A percentile compares a stretch with the other conserved stretches of the same genome.
Evolutionary conservation across 2,113 vertebrate species (phyloP).

Genomic region (Benitochromis conjunctus): DNA sequence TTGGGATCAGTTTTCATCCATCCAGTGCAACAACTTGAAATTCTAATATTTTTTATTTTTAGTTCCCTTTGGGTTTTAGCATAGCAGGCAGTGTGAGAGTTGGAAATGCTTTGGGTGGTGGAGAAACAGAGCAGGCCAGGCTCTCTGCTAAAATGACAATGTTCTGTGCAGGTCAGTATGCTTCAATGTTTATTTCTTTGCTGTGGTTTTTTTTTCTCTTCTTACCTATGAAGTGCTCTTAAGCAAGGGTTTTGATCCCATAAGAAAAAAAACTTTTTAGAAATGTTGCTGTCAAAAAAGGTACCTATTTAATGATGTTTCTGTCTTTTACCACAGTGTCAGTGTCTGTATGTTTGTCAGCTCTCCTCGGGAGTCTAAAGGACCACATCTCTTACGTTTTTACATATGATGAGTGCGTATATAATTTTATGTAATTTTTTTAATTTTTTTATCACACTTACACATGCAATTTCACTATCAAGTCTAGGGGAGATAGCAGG

Average conservation of each 20-base stretch:
- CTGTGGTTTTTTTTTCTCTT: fast-evolving
- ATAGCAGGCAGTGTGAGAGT: constrained; percentile 80
- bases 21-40: neutral
- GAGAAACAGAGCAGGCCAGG: constrained; percentile 75
- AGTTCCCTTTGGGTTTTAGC: constrained; percentile 82
- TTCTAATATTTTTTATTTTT: neutral
- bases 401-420: constrained; percentile 81
- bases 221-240: neutral
- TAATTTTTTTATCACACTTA: too few relatives aligned
- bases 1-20: neutral
- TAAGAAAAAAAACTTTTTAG: neutral
- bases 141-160: constrained; percentile 71
- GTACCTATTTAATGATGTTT: neutral
- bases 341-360: constrained; percentile 68
- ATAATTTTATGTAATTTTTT: fast-evolving
- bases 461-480: neutral
- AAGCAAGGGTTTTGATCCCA: neutral
- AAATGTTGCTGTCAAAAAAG: neutral
- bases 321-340: constrained; percentile 61
- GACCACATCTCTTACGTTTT: constrained; percentile 79
- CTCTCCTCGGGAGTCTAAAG: constrained; percentile 71
- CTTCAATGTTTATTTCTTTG: neutral
- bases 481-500: neutral
- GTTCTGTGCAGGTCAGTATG: constrained; percentile 33
- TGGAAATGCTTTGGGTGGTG: constrained; percentile 82